Base-by-base conservation (phyloP, 2,113 vertebrate genomes). In the Spizaetus ornatus region DNA sequence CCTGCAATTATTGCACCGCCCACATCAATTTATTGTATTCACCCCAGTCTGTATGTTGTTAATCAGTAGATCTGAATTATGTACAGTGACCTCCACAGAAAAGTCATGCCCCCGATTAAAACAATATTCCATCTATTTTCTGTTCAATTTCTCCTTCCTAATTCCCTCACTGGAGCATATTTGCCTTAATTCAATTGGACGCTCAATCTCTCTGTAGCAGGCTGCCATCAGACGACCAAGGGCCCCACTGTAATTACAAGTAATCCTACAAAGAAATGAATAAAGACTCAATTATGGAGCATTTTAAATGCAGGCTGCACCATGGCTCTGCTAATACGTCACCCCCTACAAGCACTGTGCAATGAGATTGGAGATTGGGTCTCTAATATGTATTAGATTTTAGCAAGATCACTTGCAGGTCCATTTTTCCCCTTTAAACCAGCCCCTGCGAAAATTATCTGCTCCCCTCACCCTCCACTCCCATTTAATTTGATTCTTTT, bases 251-350 rank as follows among this genome's bases (percentile, higher is more conserved):
- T 79, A 97, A 92, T 97, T 93, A 93, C 61, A 90, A 94, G 58
- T 78, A 96, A 93, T 93, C 86, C 70, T 82, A 85, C 70, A 91
- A 96, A 97, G 56, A 96, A 92, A 95, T 82, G 21, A 97, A 94
- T 82, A 82, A 94, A 98, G 92, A 82, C 42, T 87, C 89, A 95
- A 36, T 95, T 96, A 95, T 21, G 53, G 62, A 92, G 50, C 63
- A 40, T 85, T 81, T 91, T 83, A 92, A 94, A 83, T 77, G 66
- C 81, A 96, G 87, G 29, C 21, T 88, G 77, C 59, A 45, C 55
- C 67, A 10, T 38, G 56, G 40, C 40, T 78, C 59, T 92, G 50
- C 42, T 50, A 71, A 76, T 93, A 81, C 0, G 2, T 76, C 62
- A 93, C 55, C 65, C 25, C 36, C 45, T 91, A 67, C 66, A 36